A percentile compares a stretch with the other conserved stretches of the same genome.
These are phyloP conservation scores for Callorhinus ursinus DNA, from an alignment of 2,113 vertebrate species.

Conservation along the genomic window DNA sequence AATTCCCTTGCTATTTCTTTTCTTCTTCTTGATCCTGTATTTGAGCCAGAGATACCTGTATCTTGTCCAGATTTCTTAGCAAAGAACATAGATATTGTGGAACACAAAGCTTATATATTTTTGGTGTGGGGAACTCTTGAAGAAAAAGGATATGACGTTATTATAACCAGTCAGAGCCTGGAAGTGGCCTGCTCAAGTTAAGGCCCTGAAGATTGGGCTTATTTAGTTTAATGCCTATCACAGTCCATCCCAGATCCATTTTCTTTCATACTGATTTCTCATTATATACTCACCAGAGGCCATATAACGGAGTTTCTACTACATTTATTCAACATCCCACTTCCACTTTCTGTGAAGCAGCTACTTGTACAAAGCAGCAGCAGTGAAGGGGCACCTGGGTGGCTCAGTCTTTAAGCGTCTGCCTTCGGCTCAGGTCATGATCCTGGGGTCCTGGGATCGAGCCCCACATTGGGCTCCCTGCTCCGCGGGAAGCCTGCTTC, in stretches of 20 bases:
- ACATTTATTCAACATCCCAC: neutral
- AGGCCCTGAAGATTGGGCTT: neutral
- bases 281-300: neutral
- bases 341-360: neutral
- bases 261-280: neutral
- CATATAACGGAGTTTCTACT: neutral
- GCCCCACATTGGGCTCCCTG: too few species aligned
- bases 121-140: neutral
- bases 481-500: too few species aligned
- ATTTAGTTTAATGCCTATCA: neutral
- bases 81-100: neutral
- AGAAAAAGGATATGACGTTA: neutral
- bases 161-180: neutral
- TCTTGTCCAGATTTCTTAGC: neutral
- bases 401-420: too few species aligned
- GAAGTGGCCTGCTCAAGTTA: neutral
- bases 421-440: too few species aligned
- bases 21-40: neutral
- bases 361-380: neutral
- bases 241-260: neutral
- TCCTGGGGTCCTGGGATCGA: too few species aligned
- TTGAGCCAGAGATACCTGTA: neutral
- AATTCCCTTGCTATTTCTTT: neutral
- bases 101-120: neutral
- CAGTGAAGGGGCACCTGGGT: too few species aligned